Conservation (phyloP, 2,113 vertebrate genomes). For the Oceanites oceanicus region DNA sequence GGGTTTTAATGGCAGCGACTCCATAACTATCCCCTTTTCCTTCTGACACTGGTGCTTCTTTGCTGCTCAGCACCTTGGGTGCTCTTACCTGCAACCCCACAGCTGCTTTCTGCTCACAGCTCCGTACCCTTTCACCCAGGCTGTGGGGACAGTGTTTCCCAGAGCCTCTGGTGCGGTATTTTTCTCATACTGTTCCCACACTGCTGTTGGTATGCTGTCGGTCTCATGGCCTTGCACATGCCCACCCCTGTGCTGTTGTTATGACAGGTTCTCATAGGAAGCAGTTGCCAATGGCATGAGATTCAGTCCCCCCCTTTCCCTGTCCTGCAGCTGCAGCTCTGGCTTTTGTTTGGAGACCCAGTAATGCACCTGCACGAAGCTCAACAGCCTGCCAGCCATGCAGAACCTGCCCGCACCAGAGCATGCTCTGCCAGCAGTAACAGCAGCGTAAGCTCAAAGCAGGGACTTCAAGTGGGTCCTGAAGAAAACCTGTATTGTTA, state of each 20-base stretch:
- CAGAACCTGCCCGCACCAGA: not conserved
- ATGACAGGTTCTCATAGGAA: not conserved
- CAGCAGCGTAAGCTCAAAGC: not conserved
- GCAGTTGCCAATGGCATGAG: fast-evolving
- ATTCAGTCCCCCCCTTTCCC: not conserved
- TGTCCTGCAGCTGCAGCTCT: not conserved
- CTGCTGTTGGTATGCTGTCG: not conserved
- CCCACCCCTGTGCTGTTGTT: not conserved
- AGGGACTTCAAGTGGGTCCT: not conserved
- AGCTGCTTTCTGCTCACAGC: not conserved
- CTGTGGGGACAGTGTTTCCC: not conserved
- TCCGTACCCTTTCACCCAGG: no score
- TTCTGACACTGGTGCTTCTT: not conserved
- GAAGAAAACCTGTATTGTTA: not conserved
- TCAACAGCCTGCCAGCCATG: fast-evolving
- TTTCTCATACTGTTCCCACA: not conserved
- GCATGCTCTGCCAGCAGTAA: not conserved
- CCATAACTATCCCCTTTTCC: not conserved
- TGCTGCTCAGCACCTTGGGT: not conserved
- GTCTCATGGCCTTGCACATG: not conserved
- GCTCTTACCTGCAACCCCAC: not conserved
- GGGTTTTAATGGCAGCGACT: fast-evolving
- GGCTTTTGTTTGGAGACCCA: not conserved
- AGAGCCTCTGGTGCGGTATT: not conserved
- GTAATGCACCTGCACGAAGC: fast-evolving